Evolutionary conservation across 2,888 invertebrate genomes (phyloP).

Genomic region (Poecilus cupreus): DNA sequence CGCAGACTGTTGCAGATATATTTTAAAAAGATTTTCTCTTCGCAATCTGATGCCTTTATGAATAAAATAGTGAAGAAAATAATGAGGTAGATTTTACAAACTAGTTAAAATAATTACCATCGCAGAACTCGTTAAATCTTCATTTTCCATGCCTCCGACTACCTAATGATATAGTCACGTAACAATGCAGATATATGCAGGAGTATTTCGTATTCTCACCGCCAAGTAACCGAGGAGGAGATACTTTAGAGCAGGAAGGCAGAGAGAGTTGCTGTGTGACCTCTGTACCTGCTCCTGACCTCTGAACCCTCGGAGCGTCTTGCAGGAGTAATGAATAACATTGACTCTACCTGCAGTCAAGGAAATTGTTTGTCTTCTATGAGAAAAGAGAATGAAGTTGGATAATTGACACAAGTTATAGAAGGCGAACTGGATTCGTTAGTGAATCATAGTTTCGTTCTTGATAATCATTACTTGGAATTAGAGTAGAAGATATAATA

Average conservation of each 20-base stretch:
- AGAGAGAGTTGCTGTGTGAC: not conserved
- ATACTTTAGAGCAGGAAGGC: not conserved
- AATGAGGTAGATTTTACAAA: too few relatives aligned
- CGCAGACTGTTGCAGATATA: too few relatives aligned
- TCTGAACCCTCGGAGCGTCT: not conserved
- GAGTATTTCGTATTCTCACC: not conserved
- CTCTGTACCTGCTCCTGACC: not conserved
- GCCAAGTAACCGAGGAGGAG: not conserved
- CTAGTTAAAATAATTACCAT: not conserved
- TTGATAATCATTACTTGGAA: too few relatives aligned
- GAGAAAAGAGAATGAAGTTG: too few relatives aligned
- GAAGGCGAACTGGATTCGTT: too few relatives aligned
- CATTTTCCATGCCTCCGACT: not conserved
- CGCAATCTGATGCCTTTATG: too few relatives aligned
- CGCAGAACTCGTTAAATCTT: not conserved
- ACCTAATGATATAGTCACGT: not conserved
- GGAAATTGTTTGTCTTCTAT: too few relatives aligned
- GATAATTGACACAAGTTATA: too few relatives aligned
- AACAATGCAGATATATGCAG: not conserved
- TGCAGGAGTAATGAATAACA: not conserved
- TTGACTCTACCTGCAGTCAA: not conserved
- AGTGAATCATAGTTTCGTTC: too few relatives aligned
- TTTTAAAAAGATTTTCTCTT: too few relatives aligned
- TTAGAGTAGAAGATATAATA: too few relatives aligned
- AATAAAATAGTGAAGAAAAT: too few relatives aligned